phyloP scores from a whole-genome alignment of 2,113 vertebrate genomes.

The Etheostoma spectabile region DNA sequence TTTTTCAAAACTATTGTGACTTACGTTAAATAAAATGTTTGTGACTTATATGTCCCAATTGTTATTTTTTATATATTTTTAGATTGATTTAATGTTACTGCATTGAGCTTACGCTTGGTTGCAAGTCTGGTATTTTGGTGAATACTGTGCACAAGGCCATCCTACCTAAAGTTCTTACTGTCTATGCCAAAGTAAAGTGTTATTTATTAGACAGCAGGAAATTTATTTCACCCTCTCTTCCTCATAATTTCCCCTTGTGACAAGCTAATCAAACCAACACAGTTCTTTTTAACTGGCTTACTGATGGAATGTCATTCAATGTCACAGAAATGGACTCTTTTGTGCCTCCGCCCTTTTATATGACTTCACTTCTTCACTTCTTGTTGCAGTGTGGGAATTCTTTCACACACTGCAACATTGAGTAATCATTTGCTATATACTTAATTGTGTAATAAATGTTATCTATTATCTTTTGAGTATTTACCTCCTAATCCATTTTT shows the following conservation, averaged over 20 bases:
- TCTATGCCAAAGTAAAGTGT: background rate
- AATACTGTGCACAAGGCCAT: constrained; percentile 12
- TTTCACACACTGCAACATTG: too few relatives aligned
- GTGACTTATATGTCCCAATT: background rate
- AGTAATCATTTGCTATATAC: background rate
- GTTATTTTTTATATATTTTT: background rate
- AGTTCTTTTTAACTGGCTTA: constrained; percentile 53
- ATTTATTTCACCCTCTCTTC: constrained; percentile 32
- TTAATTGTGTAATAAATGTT: constrained; percentile 26
- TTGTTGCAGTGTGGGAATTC: too few relatives aligned
- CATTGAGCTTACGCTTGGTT: background rate
- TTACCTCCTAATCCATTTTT: constrained; percentile 15
- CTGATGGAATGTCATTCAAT: constrained; percentile 61
- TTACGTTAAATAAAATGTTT: background rate
- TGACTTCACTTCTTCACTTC: constrained; percentile 2
- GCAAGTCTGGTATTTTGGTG: constrained; percentile 6
- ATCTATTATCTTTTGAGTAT: constrained; percentile 34
- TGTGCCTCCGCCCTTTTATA: constrained; percentile 27
- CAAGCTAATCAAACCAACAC: constrained; percentile 51
- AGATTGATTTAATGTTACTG: background rate
- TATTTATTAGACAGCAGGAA: constrained; percentile 39
- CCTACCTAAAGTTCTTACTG: background rate
- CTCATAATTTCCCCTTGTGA: constrained; percentile 38
- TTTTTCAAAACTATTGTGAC: background rate
- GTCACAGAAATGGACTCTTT: constrained; percentile 59